Percentiles rank a stretch among this genome's conserved stretches.
phyloP scores from a whole-genome alignment of 2,888 invertebrate genomes.

The Ormyrus thymus region DNA sequence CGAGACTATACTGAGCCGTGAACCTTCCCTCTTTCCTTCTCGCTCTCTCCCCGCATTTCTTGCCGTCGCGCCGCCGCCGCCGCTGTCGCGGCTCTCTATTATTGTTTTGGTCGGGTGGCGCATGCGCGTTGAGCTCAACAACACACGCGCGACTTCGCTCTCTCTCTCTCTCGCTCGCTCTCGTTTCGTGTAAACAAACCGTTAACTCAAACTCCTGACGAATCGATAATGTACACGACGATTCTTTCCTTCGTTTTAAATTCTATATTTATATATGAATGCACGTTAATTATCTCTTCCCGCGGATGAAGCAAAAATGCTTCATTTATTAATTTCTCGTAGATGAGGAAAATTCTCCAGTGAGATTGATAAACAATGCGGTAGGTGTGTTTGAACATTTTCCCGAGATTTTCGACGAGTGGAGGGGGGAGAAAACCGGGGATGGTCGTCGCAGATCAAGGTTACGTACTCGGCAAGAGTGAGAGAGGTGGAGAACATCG shows the following conservation, averaged over 20 bases:
- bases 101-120: slow-evolving; percentile 72
- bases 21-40: slow-evolving; percentile 48
- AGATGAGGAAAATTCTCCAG: too few relatives aligned
- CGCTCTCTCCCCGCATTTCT: slow-evolving; percentile 48
- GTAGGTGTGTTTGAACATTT: too few relatives aligned
- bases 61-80: slow-evolving; percentile 19
- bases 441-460: slow-evolving; percentile 68
- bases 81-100: slow-evolving; percentile 64
- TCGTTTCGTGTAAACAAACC: slow-evolving; percentile 49
- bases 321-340: too few relatives aligned
- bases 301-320: background rate
- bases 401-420: background rate
- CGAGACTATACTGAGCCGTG: slow-evolving; percentile 47
- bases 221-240: slow-evolving; percentile 41
- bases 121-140: slow-evolving; percentile 67
- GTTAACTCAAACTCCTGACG: slow-evolving; percentile 42
- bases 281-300: background rate
- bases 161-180: slow-evolving; percentile 22
- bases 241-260: slow-evolving; percentile 3
- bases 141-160: slow-evolving; percentile 1
- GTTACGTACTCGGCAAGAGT: slow-evolving; percentile 64
- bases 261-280: background rate
- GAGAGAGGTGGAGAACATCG: too few relatives aligned
- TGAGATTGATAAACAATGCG: too few relatives aligned
- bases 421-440: slow-evolving; percentile 24